These are phyloP conservation scores for Montipora capitata DNA, from an alignment of 92 coral and sea anemone genomes.

Conservation along the genomic window DNA sequence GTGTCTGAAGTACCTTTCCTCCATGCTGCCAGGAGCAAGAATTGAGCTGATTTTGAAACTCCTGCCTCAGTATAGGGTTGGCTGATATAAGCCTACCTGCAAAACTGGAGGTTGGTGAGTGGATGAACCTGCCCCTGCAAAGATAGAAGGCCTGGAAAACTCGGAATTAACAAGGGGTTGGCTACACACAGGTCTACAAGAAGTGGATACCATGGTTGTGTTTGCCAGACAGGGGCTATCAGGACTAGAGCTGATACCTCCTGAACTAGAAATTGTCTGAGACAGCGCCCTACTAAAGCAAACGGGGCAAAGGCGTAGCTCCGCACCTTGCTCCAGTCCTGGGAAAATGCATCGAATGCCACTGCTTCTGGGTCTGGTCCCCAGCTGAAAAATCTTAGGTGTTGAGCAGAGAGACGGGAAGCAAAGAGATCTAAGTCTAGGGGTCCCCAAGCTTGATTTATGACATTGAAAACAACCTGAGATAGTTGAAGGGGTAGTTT, in stretches of 20 bases:
- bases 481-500: no score
- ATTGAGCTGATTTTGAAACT: constrained; percentile 61
- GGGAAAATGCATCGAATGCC: constrained; percentile 66
- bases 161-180: no score
- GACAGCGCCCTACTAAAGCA: constrained; percentile 61
- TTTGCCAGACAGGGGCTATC: constrained; percentile 59
- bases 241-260: constrained; percentile 41
- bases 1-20: constrained; percentile 36
- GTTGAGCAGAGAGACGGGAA: constrained; percentile 47
- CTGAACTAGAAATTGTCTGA: constrained; percentile 6
- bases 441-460: constrained; percentile 55
- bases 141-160: no score
- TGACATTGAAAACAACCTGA: constrained; percentile 25
- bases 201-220: constrained; percentile 72
- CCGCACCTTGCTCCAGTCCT: constrained; percentile 43
- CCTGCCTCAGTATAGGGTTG: constrained; percentile 32
- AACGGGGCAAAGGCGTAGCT: constrained; percentile 74
- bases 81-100: no score
- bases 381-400: constrained; percentile 55
- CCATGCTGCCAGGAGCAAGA: constrained; percentile 57
- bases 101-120: no score
- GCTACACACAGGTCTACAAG: constrained; percentile 61
- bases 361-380: constrained; percentile 60
- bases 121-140: no score
- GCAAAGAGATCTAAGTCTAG: constrained; percentile 44